Base-by-base conservation (phyloP, 53 echinoderm and acorn worm species). In the Paracentrotus lividus region DNA sequence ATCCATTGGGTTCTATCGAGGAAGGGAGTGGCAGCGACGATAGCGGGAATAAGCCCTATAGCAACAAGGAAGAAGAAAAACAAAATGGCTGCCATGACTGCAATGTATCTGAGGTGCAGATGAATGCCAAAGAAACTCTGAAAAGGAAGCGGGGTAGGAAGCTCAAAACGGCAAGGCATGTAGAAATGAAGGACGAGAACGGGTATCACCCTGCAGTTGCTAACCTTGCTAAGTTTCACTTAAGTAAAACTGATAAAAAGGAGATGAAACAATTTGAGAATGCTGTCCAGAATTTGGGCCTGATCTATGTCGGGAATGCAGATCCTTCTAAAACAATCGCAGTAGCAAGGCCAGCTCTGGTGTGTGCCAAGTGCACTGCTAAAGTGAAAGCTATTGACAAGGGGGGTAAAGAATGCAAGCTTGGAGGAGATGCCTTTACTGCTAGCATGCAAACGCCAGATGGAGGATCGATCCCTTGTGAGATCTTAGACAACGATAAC, bases 271-370 rank as follows among this genome's bases (percentile, higher is more conserved):
- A 94, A 68, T 97, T 88, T 75, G 96, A 95, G 26, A 86, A 93
- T 45, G 88, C 94, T 42, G 97, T 97, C 13, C 95, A 94, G 64
- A 94, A 93, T 52, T 91, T 97, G n/a, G 97, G 97, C 2, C 52
- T 94, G 95, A 94, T 97, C 16, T 97, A 97, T 42, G 90, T 94
- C 0, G 97, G 97, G 10, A 96, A 95, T n/a, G 97, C 97, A 1
- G 97, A 97, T 65, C 97, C 97, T 8, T 97, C 97, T 18, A 81
- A 96, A 77, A 96, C 95, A 1, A 95, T 96, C 20, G 95, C 96
- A 3, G 95, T 94, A 15, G 95, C 95, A 55, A 87, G 95, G 43
- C 97, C 97, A 18, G 97, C 97, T 4, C 95, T 97, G 47, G 96
- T 97, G 29, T 93, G 93, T 16, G 95, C 97, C 15, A 96, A 94